phyloP scores from a whole-genome alignment of 2,797 vertebrate species.

The Ispidina picta region DNA sequence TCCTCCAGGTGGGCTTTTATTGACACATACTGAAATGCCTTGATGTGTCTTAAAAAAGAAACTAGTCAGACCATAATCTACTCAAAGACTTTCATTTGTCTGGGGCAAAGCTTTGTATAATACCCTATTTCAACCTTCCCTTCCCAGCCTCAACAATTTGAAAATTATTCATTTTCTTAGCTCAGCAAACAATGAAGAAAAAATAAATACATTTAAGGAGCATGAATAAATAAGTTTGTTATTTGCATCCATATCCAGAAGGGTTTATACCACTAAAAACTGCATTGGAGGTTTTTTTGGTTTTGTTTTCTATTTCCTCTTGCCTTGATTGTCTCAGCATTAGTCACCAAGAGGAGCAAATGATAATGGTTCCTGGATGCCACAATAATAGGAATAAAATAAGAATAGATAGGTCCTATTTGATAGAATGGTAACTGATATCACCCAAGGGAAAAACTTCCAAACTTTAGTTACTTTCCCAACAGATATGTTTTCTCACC shows the following conservation, averaged over 20 bases:
- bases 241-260: not conserved
- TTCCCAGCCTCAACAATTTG: not conserved
- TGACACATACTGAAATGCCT: constrained; percentile 48
- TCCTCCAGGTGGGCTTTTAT: constrained; percentile 68
- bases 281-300: not conserved
- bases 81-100: constrained; percentile 49
- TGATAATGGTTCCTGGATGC: not conserved
- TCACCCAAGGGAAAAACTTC: not conserved
- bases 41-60: constrained; percentile 60
- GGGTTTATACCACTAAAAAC: not conserved
- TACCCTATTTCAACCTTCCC: not conserved
- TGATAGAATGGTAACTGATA: not conserved
- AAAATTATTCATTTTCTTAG: not conserved
- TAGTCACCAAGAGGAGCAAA: constrained; percentile 4
- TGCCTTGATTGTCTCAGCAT: not conserved
- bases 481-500: not conserved
- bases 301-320: not conserved
- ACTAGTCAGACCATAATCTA: constrained; percentile 32
- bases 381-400: not conserved
- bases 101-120: not conserved
- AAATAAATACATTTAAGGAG: not conserved
- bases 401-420: not conserved
- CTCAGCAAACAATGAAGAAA: not conserved
- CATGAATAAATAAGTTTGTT: not conserved
- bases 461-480: constrained; percentile 25